Conservation (phyloP, 2,797 vertebrate species). For the Emys orbicularis region DNA sequence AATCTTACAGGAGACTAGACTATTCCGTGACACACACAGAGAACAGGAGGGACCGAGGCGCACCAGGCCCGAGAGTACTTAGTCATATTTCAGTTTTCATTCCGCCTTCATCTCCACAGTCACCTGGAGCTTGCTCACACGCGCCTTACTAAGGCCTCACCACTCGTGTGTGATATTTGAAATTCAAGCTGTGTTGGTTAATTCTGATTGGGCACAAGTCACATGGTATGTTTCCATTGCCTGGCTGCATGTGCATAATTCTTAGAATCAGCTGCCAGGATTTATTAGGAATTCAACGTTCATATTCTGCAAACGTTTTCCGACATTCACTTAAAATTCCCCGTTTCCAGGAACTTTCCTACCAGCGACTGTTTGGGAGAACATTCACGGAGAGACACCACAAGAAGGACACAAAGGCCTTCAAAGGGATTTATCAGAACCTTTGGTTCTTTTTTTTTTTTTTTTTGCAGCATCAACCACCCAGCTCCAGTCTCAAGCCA, state of each 20-base stretch:
- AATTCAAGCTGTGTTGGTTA: neutral
- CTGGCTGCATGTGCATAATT: neutral
- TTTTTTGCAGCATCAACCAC: neutral
- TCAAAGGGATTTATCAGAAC: neutral
- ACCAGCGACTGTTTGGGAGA: neutral
- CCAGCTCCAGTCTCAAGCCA: neutral
- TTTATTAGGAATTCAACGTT: neutral
- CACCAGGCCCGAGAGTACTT: neutral
- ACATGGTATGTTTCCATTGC: neutral
- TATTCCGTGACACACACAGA: neutral
- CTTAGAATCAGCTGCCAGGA: neutral
- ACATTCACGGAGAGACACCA: neutral
- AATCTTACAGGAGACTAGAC: neutral
- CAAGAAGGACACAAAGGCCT: neutral
- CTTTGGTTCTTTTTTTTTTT: too few relatives aligned
- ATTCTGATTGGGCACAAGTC: neutral
- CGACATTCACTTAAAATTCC: neutral
- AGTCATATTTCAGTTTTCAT: neutral
- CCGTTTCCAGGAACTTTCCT: neutral
- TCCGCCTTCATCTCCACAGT: neutral
- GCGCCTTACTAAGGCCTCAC: neutral
- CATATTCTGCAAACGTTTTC: neutral
- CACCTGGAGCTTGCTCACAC: neutral
- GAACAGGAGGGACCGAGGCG: neutral
- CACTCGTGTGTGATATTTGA: neutral